phyloP scores from a whole-genome alignment of 2,888 invertebrate species.

The Hyalella azteca region DNA sequence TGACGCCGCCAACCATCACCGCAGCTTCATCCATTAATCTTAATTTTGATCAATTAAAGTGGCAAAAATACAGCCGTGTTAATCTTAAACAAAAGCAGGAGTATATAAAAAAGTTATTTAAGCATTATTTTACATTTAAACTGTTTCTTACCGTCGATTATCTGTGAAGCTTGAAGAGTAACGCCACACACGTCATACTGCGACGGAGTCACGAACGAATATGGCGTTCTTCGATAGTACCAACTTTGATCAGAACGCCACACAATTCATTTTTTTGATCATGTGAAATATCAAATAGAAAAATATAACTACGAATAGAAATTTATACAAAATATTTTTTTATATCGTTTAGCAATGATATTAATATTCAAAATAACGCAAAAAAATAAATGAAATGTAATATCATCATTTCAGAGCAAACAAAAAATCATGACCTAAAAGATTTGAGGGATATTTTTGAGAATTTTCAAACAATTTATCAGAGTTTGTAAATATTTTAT shows the following conservation, averaged over 20 bases:
- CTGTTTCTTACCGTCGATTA: constrained; percentile 24
- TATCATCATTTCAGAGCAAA: too few relatives aligned
- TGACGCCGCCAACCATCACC: background rate
- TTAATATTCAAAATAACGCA: too few relatives aligned
- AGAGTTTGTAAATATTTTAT: too few relatives aligned
- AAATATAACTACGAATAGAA: background rate
- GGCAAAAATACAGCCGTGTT: too few relatives aligned
- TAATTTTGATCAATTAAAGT: too few relatives aligned
- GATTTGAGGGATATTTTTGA: too few relatives aligned
- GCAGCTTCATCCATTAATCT: background rate
- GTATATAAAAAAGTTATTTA: background rate
- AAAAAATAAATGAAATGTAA: too few relatives aligned
- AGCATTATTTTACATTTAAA: background rate
- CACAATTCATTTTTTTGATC: too few relatives aligned
- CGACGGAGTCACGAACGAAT: constrained; percentile 29
- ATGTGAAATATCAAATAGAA: background rate
- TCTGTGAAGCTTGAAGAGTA: constrained; percentile 16
- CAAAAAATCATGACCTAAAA: too few relatives aligned
- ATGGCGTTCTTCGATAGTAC: background rate
- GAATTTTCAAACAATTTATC: too few relatives aligned
- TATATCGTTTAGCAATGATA: background rate
- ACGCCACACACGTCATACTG: constrained; percentile 30
- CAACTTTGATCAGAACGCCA: background rate
- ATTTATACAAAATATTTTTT: background rate
- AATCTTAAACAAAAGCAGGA: too few relatives aligned